A percentile compares a stretch with the other conserved stretches of the same genome.
These are phyloP conservation scores for Australoheros facetus DNA, from an alignment of 2,797 vertebrate species.

Conservation along the genomic window DNA sequence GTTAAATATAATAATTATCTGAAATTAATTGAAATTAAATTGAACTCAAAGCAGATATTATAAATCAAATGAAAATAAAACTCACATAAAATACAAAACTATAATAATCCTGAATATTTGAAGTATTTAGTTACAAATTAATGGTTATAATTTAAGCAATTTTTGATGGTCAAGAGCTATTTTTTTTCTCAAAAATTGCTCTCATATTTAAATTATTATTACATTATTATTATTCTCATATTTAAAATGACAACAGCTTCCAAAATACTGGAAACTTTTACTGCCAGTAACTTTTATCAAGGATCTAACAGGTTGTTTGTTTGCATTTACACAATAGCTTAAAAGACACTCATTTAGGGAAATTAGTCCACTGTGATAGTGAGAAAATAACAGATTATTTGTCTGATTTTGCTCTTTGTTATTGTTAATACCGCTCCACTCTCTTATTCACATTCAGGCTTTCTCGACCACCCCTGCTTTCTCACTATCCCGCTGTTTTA, in stretches of 20 bases:
- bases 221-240: too few relatives aligned
- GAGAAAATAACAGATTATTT: background rate
- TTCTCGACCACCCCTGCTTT: background rate
- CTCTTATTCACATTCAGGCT: background rate
- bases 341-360: background rate
- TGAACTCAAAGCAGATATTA: background rate
- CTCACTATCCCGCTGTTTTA: background rate
- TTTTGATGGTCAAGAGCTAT: background rate
- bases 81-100: fast-evolving
- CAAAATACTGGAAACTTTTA: background rate
- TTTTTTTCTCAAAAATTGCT: background rate
- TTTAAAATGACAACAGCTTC: too few relatives aligned
- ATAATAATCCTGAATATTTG: background rate
- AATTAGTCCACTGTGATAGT: background rate
- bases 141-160: background rate
- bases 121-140: background rate
- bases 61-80: background rate
- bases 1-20: too few relatives aligned
- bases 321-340: background rate
- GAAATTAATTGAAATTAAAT: too few relatives aligned
- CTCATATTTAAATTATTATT: too few relatives aligned
- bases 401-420: background rate
- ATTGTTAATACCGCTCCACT: background rate
- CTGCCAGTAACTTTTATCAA: background rate
- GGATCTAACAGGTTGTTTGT: background rate